These are phyloP conservation scores for Rugalucina vietnamica DNA, from an alignment of 2,888 invertebrate genomes.

Conservation along the genomic window DNA sequence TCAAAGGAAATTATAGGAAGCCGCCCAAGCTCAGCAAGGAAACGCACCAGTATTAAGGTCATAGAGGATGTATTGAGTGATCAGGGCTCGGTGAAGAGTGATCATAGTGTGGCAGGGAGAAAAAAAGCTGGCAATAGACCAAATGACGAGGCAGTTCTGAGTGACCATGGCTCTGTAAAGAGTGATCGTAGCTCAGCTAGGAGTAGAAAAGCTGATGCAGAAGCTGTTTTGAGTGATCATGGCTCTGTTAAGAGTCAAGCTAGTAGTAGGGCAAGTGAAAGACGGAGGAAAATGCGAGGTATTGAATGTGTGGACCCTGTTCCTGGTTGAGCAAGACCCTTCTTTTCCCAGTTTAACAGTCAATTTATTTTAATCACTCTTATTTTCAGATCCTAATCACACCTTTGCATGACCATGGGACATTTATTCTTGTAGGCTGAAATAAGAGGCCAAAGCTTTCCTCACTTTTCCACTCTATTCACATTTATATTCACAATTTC, in stretches of 20 bases:
- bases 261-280: slow-evolving; percentile 48
- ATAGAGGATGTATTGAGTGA: neutral
- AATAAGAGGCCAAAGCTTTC: too few relatives aligned
- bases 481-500: too few relatives aligned
- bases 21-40: slow-evolving; percentile 44
- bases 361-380: too few relatives aligned
- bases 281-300: slow-evolving; percentile 24
- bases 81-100: slow-evolving; percentile 41
- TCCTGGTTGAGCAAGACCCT: too few relatives aligned
- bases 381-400: too few relatives aligned
- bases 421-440: too few relatives aligned
- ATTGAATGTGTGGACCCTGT: neutral
- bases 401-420: too few relatives aligned
- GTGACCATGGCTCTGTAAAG: slow-evolving; percentile 31
- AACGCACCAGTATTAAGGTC: neutral
- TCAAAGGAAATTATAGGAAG: neutral
- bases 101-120: slow-evolving; percentile 49
- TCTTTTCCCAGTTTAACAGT: too few relatives aligned
- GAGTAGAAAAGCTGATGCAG: neutral
- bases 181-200: neutral
- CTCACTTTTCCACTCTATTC: too few relatives aligned
- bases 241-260: slow-evolving; percentile 46
- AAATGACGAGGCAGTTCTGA: neutral
- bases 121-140: slow-evolving; percentile 25
- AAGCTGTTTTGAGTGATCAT: neutral